Conservation (phyloP, 1,140 invertebrate species). For the Drosophila ironensis region DNA sequence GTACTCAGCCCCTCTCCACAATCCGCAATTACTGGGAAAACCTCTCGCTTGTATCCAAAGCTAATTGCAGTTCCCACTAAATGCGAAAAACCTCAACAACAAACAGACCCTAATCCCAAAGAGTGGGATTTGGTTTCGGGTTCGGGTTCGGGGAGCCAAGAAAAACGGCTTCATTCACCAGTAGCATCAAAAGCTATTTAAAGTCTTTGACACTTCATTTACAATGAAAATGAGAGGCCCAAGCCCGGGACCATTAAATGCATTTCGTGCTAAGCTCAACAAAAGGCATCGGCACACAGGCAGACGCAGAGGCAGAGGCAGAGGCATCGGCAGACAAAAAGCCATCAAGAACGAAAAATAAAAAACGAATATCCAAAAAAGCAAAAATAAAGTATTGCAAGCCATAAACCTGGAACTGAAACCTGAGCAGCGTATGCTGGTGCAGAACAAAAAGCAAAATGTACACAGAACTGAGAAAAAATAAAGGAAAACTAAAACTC, state of each 20-base stretch:
- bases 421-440: constrained; percentile 71
- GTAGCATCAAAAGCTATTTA: constrained; percentile 79
- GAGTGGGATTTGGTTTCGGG: too few relatives aligned
- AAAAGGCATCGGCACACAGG: constrained; percentile 62
- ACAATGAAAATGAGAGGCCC: constrained; percentile 73
- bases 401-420: constrained; percentile 67
- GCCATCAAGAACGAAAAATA: constrained; percentile 34
- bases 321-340: constrained; percentile 59
- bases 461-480: neutral
- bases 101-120: constrained; percentile 9
- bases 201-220: constrained; percentile 80
- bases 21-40: constrained; percentile 29
- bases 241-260: constrained; percentile 27
- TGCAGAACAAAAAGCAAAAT: constrained; percentile 12
- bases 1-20: neutral
- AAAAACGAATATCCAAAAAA: constrained; percentile 31
- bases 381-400: constrained; percentile 51
- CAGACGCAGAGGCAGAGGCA: too few relatives aligned
- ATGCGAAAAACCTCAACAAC: constrained; percentile 40
- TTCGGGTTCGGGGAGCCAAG: constrained; percentile 28
- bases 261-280: constrained; percentile 66
- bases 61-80: constrained; percentile 54
- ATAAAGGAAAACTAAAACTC: constrained; percentile 25
- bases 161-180: constrained; percentile 75
- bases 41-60: constrained; percentile 19